Evolutionary conservation across 2,113 vertebrate genomes (phyloP).

Genomic region (Malurus cyaneus): DNA sequence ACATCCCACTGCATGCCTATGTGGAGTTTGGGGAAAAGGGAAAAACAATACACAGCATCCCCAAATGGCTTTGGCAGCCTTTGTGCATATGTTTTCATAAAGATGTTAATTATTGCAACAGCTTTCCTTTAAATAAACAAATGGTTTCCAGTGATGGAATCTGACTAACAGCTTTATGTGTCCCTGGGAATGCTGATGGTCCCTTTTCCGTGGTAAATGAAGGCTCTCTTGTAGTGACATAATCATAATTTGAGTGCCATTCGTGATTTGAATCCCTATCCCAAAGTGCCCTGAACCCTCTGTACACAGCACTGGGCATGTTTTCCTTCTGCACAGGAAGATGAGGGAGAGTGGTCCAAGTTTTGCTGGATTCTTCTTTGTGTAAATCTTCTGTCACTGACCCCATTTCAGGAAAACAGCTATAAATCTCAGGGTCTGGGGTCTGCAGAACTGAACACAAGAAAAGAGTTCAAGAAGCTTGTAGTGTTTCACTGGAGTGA

Average conservation of each 20-base stretch:
- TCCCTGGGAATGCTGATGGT: neutral
- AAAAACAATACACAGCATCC: neutral
- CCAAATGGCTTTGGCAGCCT: neutral
- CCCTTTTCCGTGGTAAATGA: neutral
- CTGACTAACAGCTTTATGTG: neutral
- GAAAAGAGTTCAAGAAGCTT: neutral
- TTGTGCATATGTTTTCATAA: neutral
- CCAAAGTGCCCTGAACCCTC: neutral
- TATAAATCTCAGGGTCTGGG: neutral
- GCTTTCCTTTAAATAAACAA: neutral
- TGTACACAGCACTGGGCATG: neutral
- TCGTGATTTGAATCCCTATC: neutral
- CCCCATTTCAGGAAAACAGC: neutral
- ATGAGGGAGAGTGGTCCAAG: neutral
- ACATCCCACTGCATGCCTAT: neutral
- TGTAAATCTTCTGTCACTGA: neutral
- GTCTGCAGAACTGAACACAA: neutral
- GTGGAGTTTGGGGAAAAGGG: neutral
- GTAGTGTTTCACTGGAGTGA: neutral
- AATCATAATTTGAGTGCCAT: neutral
- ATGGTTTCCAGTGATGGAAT: neutral
- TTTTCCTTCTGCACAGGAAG: neutral
- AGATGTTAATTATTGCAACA: neutral
- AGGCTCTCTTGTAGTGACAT: neutral
- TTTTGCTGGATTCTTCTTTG: neutral